Conservation (phyloP, 1,140 invertebrate species). For the Brachionus sp. region DNA sequence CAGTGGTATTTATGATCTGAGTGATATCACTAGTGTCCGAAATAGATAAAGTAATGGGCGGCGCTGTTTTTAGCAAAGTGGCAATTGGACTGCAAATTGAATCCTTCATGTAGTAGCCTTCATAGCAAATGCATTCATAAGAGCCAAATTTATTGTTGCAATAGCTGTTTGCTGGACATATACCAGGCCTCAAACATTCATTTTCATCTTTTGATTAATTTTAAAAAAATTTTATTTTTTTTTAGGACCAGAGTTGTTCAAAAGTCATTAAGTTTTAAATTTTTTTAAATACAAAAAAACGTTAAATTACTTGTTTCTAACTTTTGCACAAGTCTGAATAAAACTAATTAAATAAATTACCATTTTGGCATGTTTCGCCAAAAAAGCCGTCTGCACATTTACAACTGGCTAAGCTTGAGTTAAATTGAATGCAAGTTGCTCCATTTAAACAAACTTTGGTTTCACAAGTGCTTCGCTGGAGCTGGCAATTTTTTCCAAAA, state of each 20-base stretch:
- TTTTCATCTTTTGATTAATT: neutral
- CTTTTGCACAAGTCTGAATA: too few species aligned
- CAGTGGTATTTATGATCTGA: neutral
- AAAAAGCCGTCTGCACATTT: slow-evolving; percentile 47
- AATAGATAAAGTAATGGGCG: neutral
- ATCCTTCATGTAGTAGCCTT: neutral
- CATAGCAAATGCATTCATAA: slow-evolving; percentile 4
- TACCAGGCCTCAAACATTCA: neutral
- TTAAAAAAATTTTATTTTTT: neutral
- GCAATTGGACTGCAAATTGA: neutral
- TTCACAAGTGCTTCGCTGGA: neutral
- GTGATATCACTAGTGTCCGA: neutral
- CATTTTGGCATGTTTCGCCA: slow-evolving; percentile 45
- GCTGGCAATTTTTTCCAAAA: slow-evolving; percentile 26
- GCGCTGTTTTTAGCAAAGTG: neutral
- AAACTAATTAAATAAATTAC: neutral
- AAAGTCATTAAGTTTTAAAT: neutral
- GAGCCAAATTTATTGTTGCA: slow-evolving; percentile 30
- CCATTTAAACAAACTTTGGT: neutral
- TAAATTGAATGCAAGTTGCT: slow-evolving; percentile 12
- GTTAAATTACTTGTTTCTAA: too few species aligned
- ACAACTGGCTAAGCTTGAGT: slow-evolving; percentile 39
- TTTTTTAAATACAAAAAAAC: too few species aligned
- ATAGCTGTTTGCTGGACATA: slow-evolving; percentile 7
- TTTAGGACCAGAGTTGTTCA: neutral